A percentile compares a stretch with the other conserved stretches of the same genome.
These are phyloP conservation scores for Araneus ventricosus DNA, from an alignment of 1,140 invertebrate species.

Conservation along the genomic window DNA sequence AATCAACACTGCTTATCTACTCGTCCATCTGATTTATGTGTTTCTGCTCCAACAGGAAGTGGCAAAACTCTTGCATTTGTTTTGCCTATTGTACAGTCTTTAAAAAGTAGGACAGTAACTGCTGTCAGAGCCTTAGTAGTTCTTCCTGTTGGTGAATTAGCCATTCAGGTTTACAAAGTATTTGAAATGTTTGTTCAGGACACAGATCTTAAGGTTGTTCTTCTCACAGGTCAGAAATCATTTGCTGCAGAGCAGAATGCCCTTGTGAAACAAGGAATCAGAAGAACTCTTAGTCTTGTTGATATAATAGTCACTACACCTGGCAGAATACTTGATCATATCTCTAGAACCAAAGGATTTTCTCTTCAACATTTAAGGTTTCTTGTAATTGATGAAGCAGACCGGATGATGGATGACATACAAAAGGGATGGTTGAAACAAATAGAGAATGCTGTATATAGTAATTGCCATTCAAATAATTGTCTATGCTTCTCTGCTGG, in stretches of 20 bases:
- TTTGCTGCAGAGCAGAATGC: conserved; percentile 88
- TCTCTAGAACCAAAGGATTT: conserved; percentile 93
- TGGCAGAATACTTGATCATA: conserved; percentile 94
- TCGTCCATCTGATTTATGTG: conserved; percentile 93
- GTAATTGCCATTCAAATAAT: not conserved
- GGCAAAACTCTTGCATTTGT: conserved; percentile 98
- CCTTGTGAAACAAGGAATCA: conserved; percentile 85
- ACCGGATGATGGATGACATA: conserved; percentile 93
- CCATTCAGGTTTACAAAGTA: conserved; percentile 86
- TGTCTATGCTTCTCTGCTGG: not conserved
- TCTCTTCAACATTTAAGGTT: conserved; percentile 89
- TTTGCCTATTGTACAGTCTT: conserved; percentile 91
- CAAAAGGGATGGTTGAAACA: conserved; percentile 93
- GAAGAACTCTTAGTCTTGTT: conserved; percentile 79
- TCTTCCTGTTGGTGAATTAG: conserved; percentile 94
- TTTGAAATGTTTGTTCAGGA: conserved; percentile 86
- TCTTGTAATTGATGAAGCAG: conserved; percentile 95
- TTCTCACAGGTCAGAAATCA: conserved; percentile 87
- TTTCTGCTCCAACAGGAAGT: conserved; percentile 98
- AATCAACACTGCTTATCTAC: conserved; percentile 82
- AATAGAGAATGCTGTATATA: conserved; percentile 80
- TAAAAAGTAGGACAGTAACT: conserved; percentile 80
- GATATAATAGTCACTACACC: conserved; percentile 97
- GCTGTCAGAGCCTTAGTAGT: conserved; percentile 91
- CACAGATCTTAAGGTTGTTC: conserved; percentile 87